Base-by-base conservation (phyloP, 2,113 vertebrate genomes). In the Myodes glareolus region DNA sequence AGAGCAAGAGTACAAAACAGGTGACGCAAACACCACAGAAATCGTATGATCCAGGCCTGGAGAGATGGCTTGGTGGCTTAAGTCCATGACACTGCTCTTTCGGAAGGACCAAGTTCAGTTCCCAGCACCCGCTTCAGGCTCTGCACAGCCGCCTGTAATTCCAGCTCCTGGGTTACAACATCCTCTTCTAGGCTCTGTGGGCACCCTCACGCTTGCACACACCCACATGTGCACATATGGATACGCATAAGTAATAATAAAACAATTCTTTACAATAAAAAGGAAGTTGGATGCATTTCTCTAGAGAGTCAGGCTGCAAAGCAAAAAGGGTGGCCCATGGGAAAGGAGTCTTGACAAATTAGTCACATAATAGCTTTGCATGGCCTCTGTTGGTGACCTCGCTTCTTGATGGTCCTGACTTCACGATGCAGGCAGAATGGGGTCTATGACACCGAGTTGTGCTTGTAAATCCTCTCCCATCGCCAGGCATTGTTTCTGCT, bases 1-100 rank as follows among this genome's bases (percentile, higher is more conserved):
- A 58, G 70, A 95, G 88, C 61, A 78, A 73, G 85, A 84, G 39
- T 70, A 4, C 21, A 85, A 36, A 72, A 77, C 86, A 94, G 81
- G 52, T 92, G 50, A 81, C 50, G 72, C 11, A n/a, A 23, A 55
- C 58, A 92, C 72, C 58, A 85, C 61, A 96, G 70, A 36, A 88
- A 21, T 61, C 61, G 75, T 12, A 67, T 36, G 17, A 68, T 68
- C 5, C 63, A 67, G 63, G 42, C 9, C 42, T 23, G 42, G 84
- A 33, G 84, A 68, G 61, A 68, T 36, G 1, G 42, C 13, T 36
- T 36, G 19, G 29, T 36, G 31, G 63, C 33, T 33, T 19, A 65
- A 2, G 4, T 36, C 10, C 17, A 47, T 1, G n/a, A 13, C 1
- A 31, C 31, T 47, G 19, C 63, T 86, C 65, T 86, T 65, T 16